Base-by-base conservation (phyloP, 2,113 vertebrate genomes). In the Rana temporaria region DNA sequence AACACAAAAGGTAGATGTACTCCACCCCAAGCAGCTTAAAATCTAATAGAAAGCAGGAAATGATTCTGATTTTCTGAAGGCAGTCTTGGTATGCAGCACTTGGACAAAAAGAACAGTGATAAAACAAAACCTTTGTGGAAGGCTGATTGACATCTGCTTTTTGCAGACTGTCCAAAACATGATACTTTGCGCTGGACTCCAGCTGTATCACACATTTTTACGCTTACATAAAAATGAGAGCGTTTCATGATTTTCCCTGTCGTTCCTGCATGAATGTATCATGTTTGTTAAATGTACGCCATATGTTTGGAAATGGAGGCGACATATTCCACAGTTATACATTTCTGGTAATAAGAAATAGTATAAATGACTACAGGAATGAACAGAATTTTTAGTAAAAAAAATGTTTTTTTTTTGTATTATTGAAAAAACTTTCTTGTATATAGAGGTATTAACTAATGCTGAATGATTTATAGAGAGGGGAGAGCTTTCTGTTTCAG, bases 171-270 rank as follows among this genome's bases (percentile, higher is more conserved):
- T 69, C 52, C 53, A 56, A 32, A 19, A 22, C 24, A 55, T 17
- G 22, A 22, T 42, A 22, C 48, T n/a, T 20, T 55, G 52, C 30
- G 52, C 24, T n/a, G 24, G 24, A 16, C 53, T 72, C 52, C 70
- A 72, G 52, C 70, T 72, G 19, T 72, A 72, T 53, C 70, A 72
- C 70, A 72, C 52, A 56, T 72, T 72, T 72, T 72, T 72, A 72
- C 70, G 24, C 16, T 72, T 72, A 56, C 53, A 56, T 32, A 72
- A 71, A 32, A 42, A 42, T 70, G 34, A 22, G 42, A 70, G 52
- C 42, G n/a, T 70, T 70, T 70, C 38, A 42, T 70, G 42, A 19
- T 19, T 70, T 53, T 52, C 48, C 68, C 52, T 57, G 22, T 72
- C 56, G 20, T 72, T 72, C 22, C 53, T 55, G 42, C 26, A 14